Percentiles rank a stretch among this genome's conserved stretches.
phyloP scores from a whole-genome alignment of 1,140 invertebrate species.

The Halyomorpha halys region DNA sequence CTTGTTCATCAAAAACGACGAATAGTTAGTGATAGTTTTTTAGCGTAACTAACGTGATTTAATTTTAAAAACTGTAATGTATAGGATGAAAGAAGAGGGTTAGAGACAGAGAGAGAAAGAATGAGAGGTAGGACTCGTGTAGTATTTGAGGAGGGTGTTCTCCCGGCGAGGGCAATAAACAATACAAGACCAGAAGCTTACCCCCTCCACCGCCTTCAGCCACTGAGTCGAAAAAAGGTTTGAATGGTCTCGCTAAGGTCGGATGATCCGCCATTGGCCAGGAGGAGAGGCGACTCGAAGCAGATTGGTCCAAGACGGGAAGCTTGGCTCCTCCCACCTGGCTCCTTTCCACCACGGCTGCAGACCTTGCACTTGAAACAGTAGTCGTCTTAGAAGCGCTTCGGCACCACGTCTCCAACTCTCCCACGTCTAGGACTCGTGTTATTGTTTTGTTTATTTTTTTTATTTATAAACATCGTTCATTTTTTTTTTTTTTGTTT shows the following conservation, averaged over 20 bases:
- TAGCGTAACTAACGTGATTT: no score
- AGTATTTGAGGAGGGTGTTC: neutral
- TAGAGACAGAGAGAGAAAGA: neutral
- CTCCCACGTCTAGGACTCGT: neutral
- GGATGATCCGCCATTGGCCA: neutral
- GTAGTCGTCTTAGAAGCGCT: slow-evolving; percentile 15
- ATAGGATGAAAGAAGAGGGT: neutral
- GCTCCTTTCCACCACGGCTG: neutral
- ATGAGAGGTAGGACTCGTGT: neutral
- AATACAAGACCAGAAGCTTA: slow-evolving; percentile 8
- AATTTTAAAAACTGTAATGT: no score
- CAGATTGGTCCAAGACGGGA: neutral
- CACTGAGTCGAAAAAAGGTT: neutral
- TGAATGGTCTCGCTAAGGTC: slow-evolving; percentile 7
- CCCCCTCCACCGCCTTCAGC: neutral
- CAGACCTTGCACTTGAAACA: slow-evolving; percentile 18
- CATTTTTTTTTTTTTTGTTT: neutral
- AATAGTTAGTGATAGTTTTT: no score
- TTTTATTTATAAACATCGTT: neutral
- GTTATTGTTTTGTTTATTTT: slow-evolving; percentile 6
- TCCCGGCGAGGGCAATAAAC: neutral
- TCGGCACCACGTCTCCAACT: slow-evolving; percentile 14
- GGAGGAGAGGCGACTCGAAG: neutral
- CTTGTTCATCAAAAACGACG: no score
- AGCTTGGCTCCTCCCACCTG: neutral